Evolutionary conservation across 2,888 invertebrate genomes (phyloP).

Genomic region (Eupithecia dodoneata): DNA sequence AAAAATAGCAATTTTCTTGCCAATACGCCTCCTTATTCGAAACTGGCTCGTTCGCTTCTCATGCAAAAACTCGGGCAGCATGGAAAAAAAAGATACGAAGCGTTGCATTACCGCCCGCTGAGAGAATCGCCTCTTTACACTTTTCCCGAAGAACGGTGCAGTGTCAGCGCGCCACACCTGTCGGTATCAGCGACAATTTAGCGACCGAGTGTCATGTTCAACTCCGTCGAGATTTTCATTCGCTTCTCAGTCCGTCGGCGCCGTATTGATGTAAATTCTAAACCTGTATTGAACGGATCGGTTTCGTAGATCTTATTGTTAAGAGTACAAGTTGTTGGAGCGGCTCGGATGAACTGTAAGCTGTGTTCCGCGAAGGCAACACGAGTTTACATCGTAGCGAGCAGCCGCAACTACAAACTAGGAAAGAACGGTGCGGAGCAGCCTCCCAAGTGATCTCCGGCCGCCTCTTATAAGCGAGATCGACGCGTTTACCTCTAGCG

Average conservation of each 20-base stretch:
- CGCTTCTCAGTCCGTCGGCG: slow-evolving; percentile 30
- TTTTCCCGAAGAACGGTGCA: slow-evolving; percentile 52
- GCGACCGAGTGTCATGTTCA: slow-evolving; percentile 41
- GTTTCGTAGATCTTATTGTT: slow-evolving; percentile 43
- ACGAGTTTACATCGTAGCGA: slow-evolving; percentile 57
- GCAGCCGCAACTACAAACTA: slow-evolving; percentile 51
- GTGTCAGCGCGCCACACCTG: slow-evolving; percentile 46
- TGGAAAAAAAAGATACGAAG: slow-evolving; percentile 57
- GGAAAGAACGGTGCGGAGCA: slow-evolving; percentile 58
- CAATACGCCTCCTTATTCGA: slow-evolving; percentile 63
- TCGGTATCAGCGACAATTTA: slow-evolving; percentile 48
- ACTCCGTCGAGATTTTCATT: slow-evolving; percentile 31
- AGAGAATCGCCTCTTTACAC: slow-evolving; percentile 57
- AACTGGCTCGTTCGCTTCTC: slow-evolving; percentile 59
- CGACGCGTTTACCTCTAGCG: slow-evolving; percentile 68
- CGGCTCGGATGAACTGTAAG: slow-evolving; percentile 44
- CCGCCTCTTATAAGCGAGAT: slow-evolving; percentile 65
- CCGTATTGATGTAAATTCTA: slow-evolving; percentile 33
- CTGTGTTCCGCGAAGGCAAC: slow-evolving; percentile 56
- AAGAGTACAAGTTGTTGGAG: slow-evolving; percentile 44
- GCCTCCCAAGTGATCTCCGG: slow-evolving; percentile 58
- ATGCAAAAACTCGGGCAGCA: slow-evolving; percentile 61
- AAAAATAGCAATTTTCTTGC: slow-evolving; percentile 73
- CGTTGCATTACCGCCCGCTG: slow-evolving; percentile 63
- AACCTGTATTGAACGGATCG: slow-evolving; percentile 35